Evolutionary conservation across 2,888 invertebrate species (phyloP).

Genomic region (Allophyes oxyacanthae): DNA sequence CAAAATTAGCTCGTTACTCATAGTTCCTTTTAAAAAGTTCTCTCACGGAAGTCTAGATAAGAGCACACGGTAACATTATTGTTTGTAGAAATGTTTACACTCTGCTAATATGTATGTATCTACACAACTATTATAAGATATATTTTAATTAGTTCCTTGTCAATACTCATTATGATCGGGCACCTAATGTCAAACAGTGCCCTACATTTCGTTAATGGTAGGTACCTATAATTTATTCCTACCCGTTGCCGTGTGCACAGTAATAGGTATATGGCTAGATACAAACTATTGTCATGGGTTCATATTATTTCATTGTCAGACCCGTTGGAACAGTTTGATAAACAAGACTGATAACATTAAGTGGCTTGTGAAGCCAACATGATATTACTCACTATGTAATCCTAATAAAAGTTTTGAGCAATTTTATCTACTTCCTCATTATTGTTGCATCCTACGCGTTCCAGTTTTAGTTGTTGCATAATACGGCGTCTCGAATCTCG

Average conservation of each 20-base stretch:
- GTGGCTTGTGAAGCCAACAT: slow-evolving; percentile 24
- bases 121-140: too few relatives aligned
- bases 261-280: slow-evolving; percentile 13
- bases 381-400: slow-evolving; percentile 22
- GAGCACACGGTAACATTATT: slow-evolving; percentile 13
- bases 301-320: background rate
- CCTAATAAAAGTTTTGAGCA: slow-evolving; percentile 40
- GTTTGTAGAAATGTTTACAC: slow-evolving; percentile 1
- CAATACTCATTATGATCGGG: too few relatives aligned
- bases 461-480: background rate
- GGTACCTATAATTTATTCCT: slow-evolving; percentile 2
- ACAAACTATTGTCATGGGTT: slow-evolving; percentile 5
- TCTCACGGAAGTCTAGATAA: background rate
- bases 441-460: background rate
- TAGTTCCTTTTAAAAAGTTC: slow-evolving; percentile 1
- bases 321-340: slow-evolving; percentile 3
- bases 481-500: too few relatives aligned
- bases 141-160: too few relatives aligned
- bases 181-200: slow-evolving; percentile 6
- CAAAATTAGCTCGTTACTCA: background rate
- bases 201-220: background rate
- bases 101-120: too few relatives aligned
- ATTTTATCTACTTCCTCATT: slow-evolving; percentile 18
- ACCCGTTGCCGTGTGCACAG: slow-evolving; percentile 13
- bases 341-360: slow-evolving; percentile 49